These are phyloP conservation scores for Acanthisitta chloris DNA, from an alignment of 2,113 vertebrate genomes.

Conservation along the genomic window DNA sequence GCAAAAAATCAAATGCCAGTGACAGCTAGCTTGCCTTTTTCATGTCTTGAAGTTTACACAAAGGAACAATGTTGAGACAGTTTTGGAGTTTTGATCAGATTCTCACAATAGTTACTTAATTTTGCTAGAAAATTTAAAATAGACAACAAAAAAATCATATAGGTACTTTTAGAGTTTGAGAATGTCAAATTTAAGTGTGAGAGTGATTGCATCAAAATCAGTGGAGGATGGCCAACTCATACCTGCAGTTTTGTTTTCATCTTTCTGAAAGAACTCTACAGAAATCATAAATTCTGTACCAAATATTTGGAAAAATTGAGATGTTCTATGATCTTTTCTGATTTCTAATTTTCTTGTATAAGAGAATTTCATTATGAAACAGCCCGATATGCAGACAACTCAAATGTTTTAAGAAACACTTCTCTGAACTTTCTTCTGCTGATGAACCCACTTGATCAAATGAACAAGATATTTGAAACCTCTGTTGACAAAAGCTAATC, in stretches of 20 bases:
- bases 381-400: neutral
- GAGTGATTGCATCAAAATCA: neutral
- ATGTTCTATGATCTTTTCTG: neutral
- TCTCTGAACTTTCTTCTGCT: neutral
- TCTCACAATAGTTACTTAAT: neutral
- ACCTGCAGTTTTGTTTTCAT: neutral
- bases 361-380: neutral
- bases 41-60: too few species aligned
- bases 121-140: neutral
- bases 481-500: neutral
- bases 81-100: too few species aligned
- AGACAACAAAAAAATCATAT: neutral
- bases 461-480: neutral
- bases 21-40: too few species aligned
- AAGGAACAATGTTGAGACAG: too few species aligned
- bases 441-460: neutral
- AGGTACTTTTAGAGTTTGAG: accelerated
- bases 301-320: neutral
- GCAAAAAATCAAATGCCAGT: too few species aligned
- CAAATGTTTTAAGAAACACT: neutral
- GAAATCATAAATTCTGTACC: neutral
- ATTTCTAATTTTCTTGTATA: neutral
- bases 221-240: neutral
- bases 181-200: neutral
- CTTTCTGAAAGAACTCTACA: neutral